Conservation (phyloP, 2,797 vertebrate genomes). For the Iguana delicatissima region DNA sequence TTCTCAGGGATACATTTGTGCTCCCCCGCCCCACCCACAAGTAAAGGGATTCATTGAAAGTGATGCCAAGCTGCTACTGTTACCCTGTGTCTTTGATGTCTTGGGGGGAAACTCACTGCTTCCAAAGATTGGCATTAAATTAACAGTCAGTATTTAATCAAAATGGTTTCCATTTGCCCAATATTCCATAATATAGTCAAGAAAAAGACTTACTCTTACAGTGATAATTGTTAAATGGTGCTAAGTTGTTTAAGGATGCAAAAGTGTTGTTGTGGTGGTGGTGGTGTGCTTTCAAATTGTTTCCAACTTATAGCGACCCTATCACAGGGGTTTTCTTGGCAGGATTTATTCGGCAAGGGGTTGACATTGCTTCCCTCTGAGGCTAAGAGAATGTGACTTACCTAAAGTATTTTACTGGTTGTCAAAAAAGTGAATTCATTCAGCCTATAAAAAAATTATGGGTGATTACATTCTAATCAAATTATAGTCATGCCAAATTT, state of each 20-base stretch:
- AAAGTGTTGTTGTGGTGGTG: no score
- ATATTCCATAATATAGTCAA: slow-evolving; percentile 34
- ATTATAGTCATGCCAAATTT: slow-evolving; percentile 35
- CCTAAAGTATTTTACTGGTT: slow-evolving; percentile 26
- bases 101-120: neutral
- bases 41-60: slow-evolving; percentile 23
- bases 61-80: neutral
- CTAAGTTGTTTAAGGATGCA: slow-evolving; percentile 28
- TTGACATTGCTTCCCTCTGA: no score
- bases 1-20: slow-evolving; percentile 51
- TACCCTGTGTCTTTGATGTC: slow-evolving; percentile 11
- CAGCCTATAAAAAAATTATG: neutral
- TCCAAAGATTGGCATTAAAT: slow-evolving; percentile 33
- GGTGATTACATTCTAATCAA: neutral
- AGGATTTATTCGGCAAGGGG: no score
- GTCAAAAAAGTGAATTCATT: slow-evolving; percentile 44
- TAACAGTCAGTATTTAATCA: slow-evolving; percentile 24
- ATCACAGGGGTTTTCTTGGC: no score
- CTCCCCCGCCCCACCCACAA: neutral
- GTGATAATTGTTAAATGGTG: slow-evolving; percentile 35
- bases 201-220: neutral
- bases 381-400: no score
- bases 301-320: no score
- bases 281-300: no score
- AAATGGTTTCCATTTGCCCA: slow-evolving; percentile 35